Conservation (phyloP, 1,140 invertebrate genomes). For the Neodiprion lecontei region DNA sequence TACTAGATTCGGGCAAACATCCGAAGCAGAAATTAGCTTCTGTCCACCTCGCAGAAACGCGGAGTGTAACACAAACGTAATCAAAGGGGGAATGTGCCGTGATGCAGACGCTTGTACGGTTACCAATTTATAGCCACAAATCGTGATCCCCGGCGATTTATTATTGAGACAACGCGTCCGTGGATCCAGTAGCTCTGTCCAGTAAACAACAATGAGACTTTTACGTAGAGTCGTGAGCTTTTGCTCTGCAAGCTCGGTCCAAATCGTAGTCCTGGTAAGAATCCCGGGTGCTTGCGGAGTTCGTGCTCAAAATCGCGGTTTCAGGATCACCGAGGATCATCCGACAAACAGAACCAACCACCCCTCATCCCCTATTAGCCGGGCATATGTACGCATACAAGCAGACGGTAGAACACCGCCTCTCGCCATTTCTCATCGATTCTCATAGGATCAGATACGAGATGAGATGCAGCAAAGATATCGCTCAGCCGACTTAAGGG, state of each 20-base stretch:
- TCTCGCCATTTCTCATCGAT: neutral
- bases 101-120: no score
- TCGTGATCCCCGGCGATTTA: neutral
- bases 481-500: no score
- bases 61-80: no score
- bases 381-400: neutral
- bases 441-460: no score
- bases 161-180: neutral
- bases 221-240: neutral
- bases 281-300: neutral
- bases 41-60: no score
- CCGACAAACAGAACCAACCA: neutral
- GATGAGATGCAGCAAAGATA: no score
- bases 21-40: no score
- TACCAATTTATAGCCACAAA: no score
- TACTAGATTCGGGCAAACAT: no score
- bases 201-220: neutral
- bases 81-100: no score
- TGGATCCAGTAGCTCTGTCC: neutral
- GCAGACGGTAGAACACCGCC: neutral
- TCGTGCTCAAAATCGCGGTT: neutral
- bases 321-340: neutral
- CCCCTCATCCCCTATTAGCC: neutral
- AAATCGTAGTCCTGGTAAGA: no score
- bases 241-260: no score